Evolutionary conservation across 2,888 invertebrate species (phyloP).

Genomic region (Odontocerum albicorne): DNA sequence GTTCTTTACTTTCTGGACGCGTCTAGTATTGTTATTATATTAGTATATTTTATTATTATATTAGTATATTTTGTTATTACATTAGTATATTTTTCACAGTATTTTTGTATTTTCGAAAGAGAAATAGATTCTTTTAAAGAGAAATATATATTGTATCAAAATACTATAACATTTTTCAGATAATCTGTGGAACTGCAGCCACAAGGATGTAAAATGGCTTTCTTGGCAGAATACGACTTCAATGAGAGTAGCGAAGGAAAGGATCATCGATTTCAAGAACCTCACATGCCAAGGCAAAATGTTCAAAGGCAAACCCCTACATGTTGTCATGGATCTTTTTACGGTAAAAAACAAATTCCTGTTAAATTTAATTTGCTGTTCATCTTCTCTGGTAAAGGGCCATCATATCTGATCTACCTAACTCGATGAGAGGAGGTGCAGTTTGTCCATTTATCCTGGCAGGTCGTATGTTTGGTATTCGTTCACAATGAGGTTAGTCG

Average conservation of each 20-base stretch:
- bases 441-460: no score
- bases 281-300: constrained; percentile 61
- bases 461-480: no score
- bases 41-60: no score
- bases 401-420: no score
- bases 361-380: constrained; percentile 5
- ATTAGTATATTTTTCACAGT: no score
- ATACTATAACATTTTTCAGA: constrained; percentile 60
- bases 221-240: constrained; percentile 57
- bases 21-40: no score
- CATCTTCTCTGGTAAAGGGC: no score
- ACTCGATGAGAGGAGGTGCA: background rate
- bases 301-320: constrained; percentile 63
- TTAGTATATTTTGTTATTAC: no score
- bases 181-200: constrained; percentile 69
- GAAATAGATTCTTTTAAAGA: no score
- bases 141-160: background rate
- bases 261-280: constrained; percentile 60
- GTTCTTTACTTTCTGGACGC: no score
- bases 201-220: constrained; percentile 64
- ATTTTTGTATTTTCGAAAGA: no score
- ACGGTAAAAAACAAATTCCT: constrained; percentile 50
- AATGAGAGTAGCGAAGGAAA: constrained; percentile 44
- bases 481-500: no score
- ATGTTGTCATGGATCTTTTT: constrained; percentile 65